Base-by-base conservation (phyloP, 2,113 vertebrate genomes). In the Apistogramma diplotaenia region DNA sequence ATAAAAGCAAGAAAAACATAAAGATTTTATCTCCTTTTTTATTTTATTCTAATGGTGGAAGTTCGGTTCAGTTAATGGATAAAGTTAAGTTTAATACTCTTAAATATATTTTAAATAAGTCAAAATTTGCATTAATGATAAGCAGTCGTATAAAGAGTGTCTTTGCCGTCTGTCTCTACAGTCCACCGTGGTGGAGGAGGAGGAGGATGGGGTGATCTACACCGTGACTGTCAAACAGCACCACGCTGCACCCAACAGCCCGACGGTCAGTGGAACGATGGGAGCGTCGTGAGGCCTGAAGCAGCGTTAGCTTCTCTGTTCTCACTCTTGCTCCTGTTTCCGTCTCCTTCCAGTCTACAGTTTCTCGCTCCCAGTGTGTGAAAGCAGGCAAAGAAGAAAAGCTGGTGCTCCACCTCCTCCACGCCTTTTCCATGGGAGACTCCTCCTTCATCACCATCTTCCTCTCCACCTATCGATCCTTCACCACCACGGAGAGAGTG, bases 381-480 rank as follows among this genome's bases (percentile, higher is more conserved):
- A 96, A 97, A 59, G 96, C 96, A 0, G 97, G 96, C 15, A 96
- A 96, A 1, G 94, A 97, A 18, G 95, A 95, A 88, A 96, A 96
- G 81, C 91, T 98, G 60, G 95, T 96, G 73, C 94, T 94, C 57
- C 95, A 98, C 92, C 95, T 97, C 23, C 93, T 98, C 19, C 94
- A 96, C 89, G 96, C 96, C 3, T 92, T 94, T 12, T 85, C 92
- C 7, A 78, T 95, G 78, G 95, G 95, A 2, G 97, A 98, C 87
- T 46, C 95, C 18, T 94, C 95, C 74, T 98, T 95, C 87, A 87
- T 95, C 61, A 92, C 96, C 53, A 93, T 96, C 91, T 96, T 98
- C 92, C 93, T 98, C 54, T 96, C 96, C 86, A 98, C 97, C 18
- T 97, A 97, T 78, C 96, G 94, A 75, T 95, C 96, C 84, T 98